phyloP scores from a whole-genome alignment of 2,113 vertebrate genomes.

The Elephas maximus region DNA sequence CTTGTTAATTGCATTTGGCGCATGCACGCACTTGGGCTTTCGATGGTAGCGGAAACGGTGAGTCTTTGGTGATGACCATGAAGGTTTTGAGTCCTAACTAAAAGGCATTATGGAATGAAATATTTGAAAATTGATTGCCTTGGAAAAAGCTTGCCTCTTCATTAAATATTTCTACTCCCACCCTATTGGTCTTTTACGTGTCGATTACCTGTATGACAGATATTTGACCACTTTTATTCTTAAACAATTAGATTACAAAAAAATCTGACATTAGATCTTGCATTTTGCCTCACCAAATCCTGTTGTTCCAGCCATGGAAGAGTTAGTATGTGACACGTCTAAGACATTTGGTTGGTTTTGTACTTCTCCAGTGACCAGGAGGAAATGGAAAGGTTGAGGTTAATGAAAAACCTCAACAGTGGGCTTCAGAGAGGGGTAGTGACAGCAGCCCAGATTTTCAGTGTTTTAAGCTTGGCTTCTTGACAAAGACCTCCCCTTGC shows the following conservation, averaged over 20 bases:
- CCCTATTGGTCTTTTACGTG: not conserved
- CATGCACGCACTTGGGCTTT: not conserved
- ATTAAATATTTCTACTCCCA: not conserved
- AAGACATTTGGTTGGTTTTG: not conserved
- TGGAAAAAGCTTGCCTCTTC: not conserved
- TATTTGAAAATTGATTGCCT: not conserved
- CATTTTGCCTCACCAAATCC: not conserved
- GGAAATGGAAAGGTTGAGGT: not conserved
- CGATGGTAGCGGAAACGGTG: not conserved
- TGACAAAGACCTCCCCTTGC: not conserved
- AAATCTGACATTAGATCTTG: not conserved
- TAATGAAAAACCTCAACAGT: not conserved
- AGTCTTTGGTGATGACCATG: not conserved
- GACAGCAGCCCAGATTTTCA: not conserved
- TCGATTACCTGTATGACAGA: not conserved
- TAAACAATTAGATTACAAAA: constrained; percentile 28
- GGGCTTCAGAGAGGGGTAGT: not conserved
- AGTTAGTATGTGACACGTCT: not conserved
- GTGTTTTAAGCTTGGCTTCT: not conserved
- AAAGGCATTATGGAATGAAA: not conserved
- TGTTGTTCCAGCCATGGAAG: not conserved
- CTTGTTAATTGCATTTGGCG: not conserved
- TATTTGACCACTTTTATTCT: not conserved
- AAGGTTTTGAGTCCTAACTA: not conserved
- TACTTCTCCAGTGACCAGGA: not conserved